Evolutionary conservation across 2,797 vertebrate genomes (phyloP), one percentile per base, ranked within the genome.

Genomic region (Megaceryle alcyon): DNA sequence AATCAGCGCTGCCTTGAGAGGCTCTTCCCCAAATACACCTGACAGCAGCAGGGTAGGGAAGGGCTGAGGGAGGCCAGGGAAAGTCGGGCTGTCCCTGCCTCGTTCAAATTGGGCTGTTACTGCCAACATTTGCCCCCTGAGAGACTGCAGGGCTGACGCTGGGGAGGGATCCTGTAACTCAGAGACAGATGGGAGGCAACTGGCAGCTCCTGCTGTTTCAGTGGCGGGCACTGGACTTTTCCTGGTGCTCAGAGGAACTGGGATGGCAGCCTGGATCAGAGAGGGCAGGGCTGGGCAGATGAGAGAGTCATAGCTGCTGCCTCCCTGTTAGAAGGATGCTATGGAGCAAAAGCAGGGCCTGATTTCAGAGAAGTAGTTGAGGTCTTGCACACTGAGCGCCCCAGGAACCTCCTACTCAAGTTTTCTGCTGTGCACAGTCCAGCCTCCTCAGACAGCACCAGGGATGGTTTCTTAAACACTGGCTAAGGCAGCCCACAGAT

Each of bases 71-170:
- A 59, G 66, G 70, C 59, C 14, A 2, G 3, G 43, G 5, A 23
- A 76, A 75, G 77, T 26, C 14, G 53, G 33, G 78, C 66, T 78
- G 21, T 48, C 57, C 41, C 54, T 46, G 57, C 35, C 81, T 60
- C 20, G 43, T 43, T 71, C 80, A 56, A 80, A 56, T 3, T 60
- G 41, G 56, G 65, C 51, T 81, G 90, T 4, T 79, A 35, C 4
- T 73, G 90, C 73, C 80, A 72, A 43, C 41, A 86, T 70, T 51
- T 93, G 39, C 48, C 63, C 69, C 64, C 92, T 29, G 54, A 88
- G 76, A 83, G 63, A 39, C 73, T 44, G 78, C 71, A 63, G 60
- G 48, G 28, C 80, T 78, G 37, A 14, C 0, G 5, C 33, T 57
- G 48, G 33, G 21, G 37, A 59, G 53, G 37, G 44, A 80, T 79